Evolutionary conservation across 2,113 vertebrate species (phyloP).

Genomic region (Esox niger): DNA sequence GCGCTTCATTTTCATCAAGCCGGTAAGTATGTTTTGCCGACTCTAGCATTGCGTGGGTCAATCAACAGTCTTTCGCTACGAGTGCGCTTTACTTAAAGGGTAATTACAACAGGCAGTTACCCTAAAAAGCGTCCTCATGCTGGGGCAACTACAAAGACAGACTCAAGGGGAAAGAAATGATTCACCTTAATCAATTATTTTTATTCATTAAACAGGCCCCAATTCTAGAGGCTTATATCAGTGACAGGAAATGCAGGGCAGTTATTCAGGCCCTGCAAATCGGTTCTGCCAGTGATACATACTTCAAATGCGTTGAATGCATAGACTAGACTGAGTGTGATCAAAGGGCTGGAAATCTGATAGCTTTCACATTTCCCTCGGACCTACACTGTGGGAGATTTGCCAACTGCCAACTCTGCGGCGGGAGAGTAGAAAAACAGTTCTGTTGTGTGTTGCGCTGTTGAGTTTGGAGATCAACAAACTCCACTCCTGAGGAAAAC

Average conservation of each 20-base stretch:
- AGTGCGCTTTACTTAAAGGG: no score
- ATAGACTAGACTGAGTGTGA: conserved; percentile 39
- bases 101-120: no score
- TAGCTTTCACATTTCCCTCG: conserved; percentile 47
- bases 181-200: no score
- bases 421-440: conserved; percentile 22
- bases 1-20: no score
- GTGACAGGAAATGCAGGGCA: conserved; percentile 29
- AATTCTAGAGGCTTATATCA: no score
- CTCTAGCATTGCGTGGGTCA: no score
- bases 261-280: conserved; percentile 46
- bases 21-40: no score
- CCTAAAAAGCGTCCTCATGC: no score
- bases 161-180: no score
- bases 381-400: conserved; percentile 41
- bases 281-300: conserved; percentile 40
- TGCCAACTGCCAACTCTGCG: conserved; percentile 14
- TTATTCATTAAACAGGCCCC: no score
- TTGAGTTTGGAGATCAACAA: conserved; percentile 13
- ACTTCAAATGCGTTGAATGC: conserved; percentile 50
- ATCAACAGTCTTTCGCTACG: no score
- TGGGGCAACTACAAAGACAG: no score
- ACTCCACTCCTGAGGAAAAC: not conserved
- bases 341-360: conserved; percentile 48
- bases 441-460: conserved; percentile 44